Evolutionary conservation across 2,888 invertebrate genomes (phyloP).

Genomic region (Neelides folsomi): DNA sequence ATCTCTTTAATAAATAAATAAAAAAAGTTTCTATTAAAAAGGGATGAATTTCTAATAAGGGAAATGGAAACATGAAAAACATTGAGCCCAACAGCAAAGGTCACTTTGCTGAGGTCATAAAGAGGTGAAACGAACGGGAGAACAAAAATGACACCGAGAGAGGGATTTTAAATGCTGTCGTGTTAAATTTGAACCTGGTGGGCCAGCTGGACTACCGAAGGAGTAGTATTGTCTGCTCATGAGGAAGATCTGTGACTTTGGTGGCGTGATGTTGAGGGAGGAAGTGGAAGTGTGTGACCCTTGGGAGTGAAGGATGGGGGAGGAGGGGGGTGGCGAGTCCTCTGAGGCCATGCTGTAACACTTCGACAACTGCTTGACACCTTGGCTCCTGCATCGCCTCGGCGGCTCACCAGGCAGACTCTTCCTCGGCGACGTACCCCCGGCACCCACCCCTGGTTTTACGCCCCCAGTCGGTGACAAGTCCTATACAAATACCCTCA

Average conservation of each 20-base stretch:
- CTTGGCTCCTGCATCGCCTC: constrained; percentile 33
- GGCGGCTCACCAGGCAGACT: constrained; percentile 21
- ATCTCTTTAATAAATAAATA: constrained; percentile 38
- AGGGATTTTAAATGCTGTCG: constrained; percentile 7
- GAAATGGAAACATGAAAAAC: not conserved
- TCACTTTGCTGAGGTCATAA: not conserved
- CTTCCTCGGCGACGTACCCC: constrained; percentile 33
- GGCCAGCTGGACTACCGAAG: constrained; percentile 68
- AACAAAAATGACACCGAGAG: not conserved
- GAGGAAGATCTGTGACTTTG: constrained; percentile 32
- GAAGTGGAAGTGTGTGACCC: constrained; percentile 22
- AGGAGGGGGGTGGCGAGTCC: constrained; percentile 33
- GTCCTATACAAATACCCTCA: constrained; percentile 1
- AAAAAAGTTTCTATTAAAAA: not conserved
- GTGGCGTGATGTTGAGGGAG: constrained; percentile 38
- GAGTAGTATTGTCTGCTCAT: constrained; percentile 85
- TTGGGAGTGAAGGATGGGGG: constrained; percentile 33
- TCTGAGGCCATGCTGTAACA: constrained; percentile 63
- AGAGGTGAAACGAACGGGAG: not conserved
- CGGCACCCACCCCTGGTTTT: constrained; percentile 31
- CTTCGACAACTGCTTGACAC: constrained; percentile 52
- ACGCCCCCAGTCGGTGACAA: constrained; percentile 2
- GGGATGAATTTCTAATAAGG: not conserved
- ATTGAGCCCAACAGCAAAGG: not conserved
- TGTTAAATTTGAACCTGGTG: constrained; percentile 8